Evolutionary conservation across 2,113 vertebrate species (phyloP).

Genomic region (Pandion haliaetus): DNA sequence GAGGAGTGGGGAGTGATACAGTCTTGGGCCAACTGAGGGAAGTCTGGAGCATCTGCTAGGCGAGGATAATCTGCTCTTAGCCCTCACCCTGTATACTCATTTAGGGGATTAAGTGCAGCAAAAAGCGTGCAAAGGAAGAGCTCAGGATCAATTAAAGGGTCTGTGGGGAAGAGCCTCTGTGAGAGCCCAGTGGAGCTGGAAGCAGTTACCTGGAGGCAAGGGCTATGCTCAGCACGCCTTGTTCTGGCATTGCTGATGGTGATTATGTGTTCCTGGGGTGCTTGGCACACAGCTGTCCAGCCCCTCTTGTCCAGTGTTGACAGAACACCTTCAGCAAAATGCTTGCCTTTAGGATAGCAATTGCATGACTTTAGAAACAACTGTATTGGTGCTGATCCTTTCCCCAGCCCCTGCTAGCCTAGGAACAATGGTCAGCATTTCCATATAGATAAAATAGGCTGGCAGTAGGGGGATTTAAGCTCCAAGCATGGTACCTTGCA

Average conservation of each 20-base stretch:
- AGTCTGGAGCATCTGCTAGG: background rate
- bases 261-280: background rate
- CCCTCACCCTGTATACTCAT: background rate
- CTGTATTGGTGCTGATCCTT: background rate
- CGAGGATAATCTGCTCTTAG: background rate
- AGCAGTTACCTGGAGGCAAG: background rate
- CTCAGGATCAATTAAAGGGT: background rate
- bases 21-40: background rate
- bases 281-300: background rate
- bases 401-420: background rate
- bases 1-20: background rate
- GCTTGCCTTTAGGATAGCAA: background rate
- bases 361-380: background rate
- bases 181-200: background rate
- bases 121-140: background rate
- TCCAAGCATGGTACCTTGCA: background rate
- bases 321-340: background rate
- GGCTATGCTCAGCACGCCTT: background rate
- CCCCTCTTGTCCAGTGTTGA: background rate
- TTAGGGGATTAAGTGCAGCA: background rate
- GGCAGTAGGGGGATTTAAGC: background rate
- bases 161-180: background rate
- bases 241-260: background rate
- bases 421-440: background rate
- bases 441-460: background rate